Evolutionary conservation across 2,888 invertebrate species (phyloP).

Genomic region (Bugulina stolonifera): DNA sequence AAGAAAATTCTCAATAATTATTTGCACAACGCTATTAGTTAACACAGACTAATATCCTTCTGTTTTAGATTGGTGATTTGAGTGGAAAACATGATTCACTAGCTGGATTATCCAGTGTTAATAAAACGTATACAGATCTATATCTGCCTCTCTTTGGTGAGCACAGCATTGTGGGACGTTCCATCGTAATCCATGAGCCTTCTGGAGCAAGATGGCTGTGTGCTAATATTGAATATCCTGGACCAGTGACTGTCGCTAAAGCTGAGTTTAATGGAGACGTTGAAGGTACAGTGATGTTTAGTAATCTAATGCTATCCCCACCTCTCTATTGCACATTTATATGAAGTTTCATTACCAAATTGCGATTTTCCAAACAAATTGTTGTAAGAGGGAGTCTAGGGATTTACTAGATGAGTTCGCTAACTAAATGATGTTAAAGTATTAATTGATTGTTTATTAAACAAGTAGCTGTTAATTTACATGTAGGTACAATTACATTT

Average conservation of each 20-base stretch:
- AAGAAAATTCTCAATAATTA: no score
- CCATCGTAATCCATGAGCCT: conserved; percentile 67
- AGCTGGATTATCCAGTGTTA: conserved; percentile 59
- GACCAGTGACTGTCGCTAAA: conserved; percentile 63
- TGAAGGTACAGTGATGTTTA: conserved; percentile 17
- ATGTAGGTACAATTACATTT: conserved; percentile 77
- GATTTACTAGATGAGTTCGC: no score
- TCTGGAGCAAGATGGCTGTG: conserved; percentile 52
- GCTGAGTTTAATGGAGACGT: conserved; percentile 74
- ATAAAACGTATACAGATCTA: conserved; percentile 65
- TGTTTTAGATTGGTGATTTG: conserved; percentile 66
- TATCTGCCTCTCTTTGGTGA: conserved; percentile 76
- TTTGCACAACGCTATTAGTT: no score
- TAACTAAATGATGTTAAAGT: no score
- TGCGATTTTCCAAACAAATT: no score
- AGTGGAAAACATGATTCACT: conserved; percentile 79
- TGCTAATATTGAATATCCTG: conserved; percentile 49
- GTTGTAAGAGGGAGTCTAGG: no score
- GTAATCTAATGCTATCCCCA: no score
- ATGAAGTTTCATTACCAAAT: no score
- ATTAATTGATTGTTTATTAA: no score
- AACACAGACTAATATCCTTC: no score
- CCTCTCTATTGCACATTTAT: no score
- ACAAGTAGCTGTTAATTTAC: no score
- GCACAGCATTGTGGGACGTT: conserved; percentile 72